Evolutionary conservation across 2,888 invertebrate species (phyloP).

Genomic region (Malachius bipustulatus): DNA sequence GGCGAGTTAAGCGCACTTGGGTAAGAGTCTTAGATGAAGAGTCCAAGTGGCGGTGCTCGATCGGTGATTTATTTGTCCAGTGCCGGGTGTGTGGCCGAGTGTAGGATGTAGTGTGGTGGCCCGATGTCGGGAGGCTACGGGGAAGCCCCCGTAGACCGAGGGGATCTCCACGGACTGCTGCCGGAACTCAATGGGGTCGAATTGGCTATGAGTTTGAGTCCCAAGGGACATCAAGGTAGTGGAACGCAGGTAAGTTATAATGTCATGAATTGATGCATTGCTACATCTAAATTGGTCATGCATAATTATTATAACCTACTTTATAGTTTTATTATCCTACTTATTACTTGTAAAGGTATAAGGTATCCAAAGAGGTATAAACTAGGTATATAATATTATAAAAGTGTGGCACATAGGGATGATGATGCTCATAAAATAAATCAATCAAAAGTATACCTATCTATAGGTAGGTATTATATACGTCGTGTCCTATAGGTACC

Average conservation of each 20-base stretch:
- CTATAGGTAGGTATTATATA: too few species aligned
- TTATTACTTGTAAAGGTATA: too few species aligned
- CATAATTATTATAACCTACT: too few species aligned
- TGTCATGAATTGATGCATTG: too few species aligned
- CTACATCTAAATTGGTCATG: too few species aligned
- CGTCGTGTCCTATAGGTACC: too few species aligned
- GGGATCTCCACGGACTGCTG: constrained; percentile 49
- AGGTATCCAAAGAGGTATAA: too few species aligned
- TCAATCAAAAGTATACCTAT: too few species aligned
- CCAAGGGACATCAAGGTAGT: constrained; percentile 44
- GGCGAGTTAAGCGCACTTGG: constrained; percentile 42
- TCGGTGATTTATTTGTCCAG: constrained; percentile 42
- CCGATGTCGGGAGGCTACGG: constrained; percentile 37
- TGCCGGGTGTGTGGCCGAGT: constrained; percentile 18
- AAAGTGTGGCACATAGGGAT: too few species aligned
- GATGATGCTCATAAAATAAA: too few species aligned
- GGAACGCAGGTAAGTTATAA: constrained; percentile 42
- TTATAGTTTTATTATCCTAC: too few species aligned
- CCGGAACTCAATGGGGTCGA: constrained; percentile 66
- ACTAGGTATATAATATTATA: too few species aligned
- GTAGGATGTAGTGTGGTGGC: constrained; percentile 10
- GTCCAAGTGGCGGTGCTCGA: constrained; percentile 39
- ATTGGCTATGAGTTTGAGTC: constrained; percentile 75
- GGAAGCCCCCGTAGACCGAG: constrained; percentile 42
- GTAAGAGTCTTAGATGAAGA: constrained; percentile 42